Percentiles rank a stretch among this genome's conserved stretches.
These are phyloP conservation scores for Archips crataeganus DNA, from an alignment of 2,888 invertebrate genomes.

Conservation along the genomic window DNA sequence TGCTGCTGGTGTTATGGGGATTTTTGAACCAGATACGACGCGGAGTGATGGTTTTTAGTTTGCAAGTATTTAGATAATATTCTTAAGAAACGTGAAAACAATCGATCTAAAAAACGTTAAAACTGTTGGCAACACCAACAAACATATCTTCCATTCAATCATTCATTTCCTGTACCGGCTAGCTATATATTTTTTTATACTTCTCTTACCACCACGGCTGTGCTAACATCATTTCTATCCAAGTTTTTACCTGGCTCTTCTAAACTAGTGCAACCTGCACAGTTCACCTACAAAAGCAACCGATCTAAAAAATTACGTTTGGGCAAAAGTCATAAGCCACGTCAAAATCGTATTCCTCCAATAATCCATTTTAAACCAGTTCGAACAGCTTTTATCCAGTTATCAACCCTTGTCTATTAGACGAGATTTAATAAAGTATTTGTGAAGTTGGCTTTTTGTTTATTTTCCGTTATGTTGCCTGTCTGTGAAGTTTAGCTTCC, in stretches of 20 bases:
- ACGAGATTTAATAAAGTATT: constrained; percentile 39
- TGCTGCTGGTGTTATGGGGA: no score
- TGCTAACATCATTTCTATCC: no score
- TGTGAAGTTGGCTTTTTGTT: constrained; percentile 34
- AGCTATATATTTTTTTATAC: no score
- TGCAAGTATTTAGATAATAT: no score
- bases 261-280: no score
- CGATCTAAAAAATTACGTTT: background rate
- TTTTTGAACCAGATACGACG: no score
- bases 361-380: constrained; percentile 9
- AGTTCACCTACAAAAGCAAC: background rate
- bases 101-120: background rate
- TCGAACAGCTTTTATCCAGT: constrained; percentile 36
- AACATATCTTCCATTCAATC: no score
- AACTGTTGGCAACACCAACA: no score
- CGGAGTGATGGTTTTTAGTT: no score
- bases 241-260: no score
- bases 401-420: constrained; percentile 38
- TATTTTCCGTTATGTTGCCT: constrained; percentile 39
- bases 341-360: constrained; percentile 1
- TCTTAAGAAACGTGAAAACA: background rate
- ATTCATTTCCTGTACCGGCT: no score
- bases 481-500: constrained; percentile 42
- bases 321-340: background rate
- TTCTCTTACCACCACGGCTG: no score